Conservation (phyloP, 1,140 invertebrate species). For the Mylabris phalerata region DNA sequence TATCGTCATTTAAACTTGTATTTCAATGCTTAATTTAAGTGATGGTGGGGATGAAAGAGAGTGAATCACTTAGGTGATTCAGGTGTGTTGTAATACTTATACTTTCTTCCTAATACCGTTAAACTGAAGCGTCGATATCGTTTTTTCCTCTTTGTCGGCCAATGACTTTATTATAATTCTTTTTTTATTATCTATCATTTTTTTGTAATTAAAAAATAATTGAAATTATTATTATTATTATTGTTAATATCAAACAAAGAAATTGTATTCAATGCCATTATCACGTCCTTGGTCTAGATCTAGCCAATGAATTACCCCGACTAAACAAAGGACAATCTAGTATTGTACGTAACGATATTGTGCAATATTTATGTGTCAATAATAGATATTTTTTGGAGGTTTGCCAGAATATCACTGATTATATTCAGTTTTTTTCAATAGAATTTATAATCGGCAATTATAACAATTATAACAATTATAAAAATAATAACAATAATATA, state of each 20-base stretch:
- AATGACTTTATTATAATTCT: conserved; percentile 4
- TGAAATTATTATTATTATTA: too few species aligned
- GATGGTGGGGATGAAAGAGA: conserved; percentile 12
- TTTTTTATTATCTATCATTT: neutral
- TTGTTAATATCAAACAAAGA: conserved; percentile 3
- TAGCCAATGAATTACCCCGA: conserved; percentile 13
- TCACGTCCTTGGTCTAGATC: conserved; percentile 16
- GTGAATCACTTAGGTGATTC: conserved; percentile 14
- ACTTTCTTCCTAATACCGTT: conserved; percentile 14
- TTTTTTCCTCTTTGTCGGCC: conserved; percentile 6
- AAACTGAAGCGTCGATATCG: conserved; percentile 2
- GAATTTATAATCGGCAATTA: too few species aligned
- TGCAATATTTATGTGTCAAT: neutral
- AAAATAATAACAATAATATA: too few species aligned
- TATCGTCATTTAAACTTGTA: too few species aligned
- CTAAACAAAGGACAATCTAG: conserved; percentile 11
- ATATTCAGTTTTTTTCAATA: too few species aligned
- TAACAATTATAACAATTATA: too few species aligned
- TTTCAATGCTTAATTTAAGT: too few species aligned
- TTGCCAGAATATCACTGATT: too few species aligned
- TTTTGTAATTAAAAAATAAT: neutral
- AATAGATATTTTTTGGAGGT: too few species aligned
- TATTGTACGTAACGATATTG: neutral
- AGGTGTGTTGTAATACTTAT: conserved; percentile 16
- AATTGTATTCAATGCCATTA: conserved; percentile 13